A percentile compares a stretch with the other conserved stretches of the same genome.
Evolutionary conservation across 2,797 vertebrate genomes (phyloP).

Genomic region (Sternarchorhynchus goeldii): DNA sequence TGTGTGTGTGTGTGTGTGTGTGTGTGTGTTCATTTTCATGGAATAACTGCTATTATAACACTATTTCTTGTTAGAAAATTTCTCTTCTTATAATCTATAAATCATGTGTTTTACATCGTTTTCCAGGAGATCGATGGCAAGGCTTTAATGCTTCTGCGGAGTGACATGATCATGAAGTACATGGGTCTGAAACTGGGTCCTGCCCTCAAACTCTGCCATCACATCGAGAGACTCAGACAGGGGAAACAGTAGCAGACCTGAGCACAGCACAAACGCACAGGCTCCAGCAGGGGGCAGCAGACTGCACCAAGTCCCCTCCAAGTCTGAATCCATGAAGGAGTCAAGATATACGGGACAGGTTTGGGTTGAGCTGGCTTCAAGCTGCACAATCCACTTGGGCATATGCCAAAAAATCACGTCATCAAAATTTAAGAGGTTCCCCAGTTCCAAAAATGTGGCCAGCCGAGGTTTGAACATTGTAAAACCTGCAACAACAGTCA

Average conservation of each 20-base stretch:
- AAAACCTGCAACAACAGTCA: slow-evolving; percentile 17
- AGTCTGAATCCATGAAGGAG: not conserved
- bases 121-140: slow-evolving; percentile 93
- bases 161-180: slow-evolving; percentile 95
- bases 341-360: not conserved
- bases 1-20: too few species aligned
- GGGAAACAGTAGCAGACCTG: slow-evolving; percentile 76
- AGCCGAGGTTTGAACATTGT: not conserved
- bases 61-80: too few species aligned
- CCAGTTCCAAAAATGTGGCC: not conserved
- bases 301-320: not conserved
- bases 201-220: slow-evolving; percentile 90
- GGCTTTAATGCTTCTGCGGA: slow-evolving; percentile 89
- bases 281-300: slow-evolving; percentile 15
- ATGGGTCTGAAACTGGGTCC: slow-evolving; percentile 96
- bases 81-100: too few species aligned
- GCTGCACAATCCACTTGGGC: not conserved
- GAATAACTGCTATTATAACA: too few species aligned
- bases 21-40: too few species aligned
- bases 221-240: slow-evolving; percentile 92
- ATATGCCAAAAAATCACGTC: not conserved
- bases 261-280: slow-evolving; percentile 18
- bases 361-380: not conserved
- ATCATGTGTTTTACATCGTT: slow-evolving; percentile 42
- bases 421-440: not conserved